phyloP scores from a whole-genome alignment of 1,140 invertebrate species.

The Caenorhabditis elegans region WBcel235 BX284604.4:10069001-10069500 shows the following conservation, averaged over 20 bases:
- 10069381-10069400: too few relatives aligned
- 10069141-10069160: conserved; percentile 72
- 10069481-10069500: too few relatives aligned
- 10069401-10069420: too few relatives aligned
- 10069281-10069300: not conserved
- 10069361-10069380: too few relatives aligned
- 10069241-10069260: too few relatives aligned
- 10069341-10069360: too few relatives aligned
- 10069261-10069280: not conserved
- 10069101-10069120: conserved; percentile 84
- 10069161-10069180: conserved; percentile 72
- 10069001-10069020: not conserved
- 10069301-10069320: too few relatives aligned
- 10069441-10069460: too few relatives aligned
- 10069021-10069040: conserved; percentile 49
- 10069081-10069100: conserved; percentile 67
- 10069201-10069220: not conserved
- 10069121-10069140: conserved; percentile 85
- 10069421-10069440: too few relatives aligned
- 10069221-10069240: too few relatives aligned
- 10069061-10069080: conserved; percentile 64
- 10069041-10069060: conserved; percentile 42
- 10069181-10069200: conserved; percentile 69
- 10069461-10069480: too few relatives aligned
- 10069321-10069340: too few relatives aligned